Base-by-base conservation (phyloP, 2,113 vertebrate genomes). In the Leucosticte australis region DNA sequence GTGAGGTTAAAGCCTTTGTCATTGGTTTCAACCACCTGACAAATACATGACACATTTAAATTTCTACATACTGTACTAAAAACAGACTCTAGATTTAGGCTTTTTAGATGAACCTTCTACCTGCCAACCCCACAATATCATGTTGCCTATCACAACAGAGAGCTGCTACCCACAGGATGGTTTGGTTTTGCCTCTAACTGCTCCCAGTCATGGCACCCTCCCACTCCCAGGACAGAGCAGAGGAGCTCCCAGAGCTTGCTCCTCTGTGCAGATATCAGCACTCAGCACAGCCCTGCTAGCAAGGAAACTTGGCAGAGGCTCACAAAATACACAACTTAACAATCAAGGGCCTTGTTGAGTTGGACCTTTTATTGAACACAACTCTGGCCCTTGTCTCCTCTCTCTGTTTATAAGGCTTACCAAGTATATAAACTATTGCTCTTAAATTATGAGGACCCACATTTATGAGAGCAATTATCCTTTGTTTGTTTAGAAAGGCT, bases 231-330 rank as follows among this genome's bases (percentile, higher is more conserved):
- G 26, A 75, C 35, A 56, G 83, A 64, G 67, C 74, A 35, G 88
- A 91, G 90, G 90, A 90, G 71, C 94, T 97, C 95, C 95, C 89
- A 87, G 88, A 90, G 91, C 68, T 46, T 23, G 67, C 90, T 69
- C 46, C 39, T 31, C 46, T 33, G 26, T 52, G 39, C 46, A 62
- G 47, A 37, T 28, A 91, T 89, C 97, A 96, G 97, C 96, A 95
- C 30, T 59, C 70, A 94, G 97, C 90, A 90, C 97, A 95, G 96
- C 46, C 31, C 39, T 89, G 79, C 94, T 94, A 82, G 77, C 95
- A 95, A 97, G 97, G 96, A 97, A 98, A 97, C 97, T 98, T 98
- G 98, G 97, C 90, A 8, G 65, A 89, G 83, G 73, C 87, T 97
- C 90, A 90, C 97, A 95, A 97, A 97, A 96, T 39, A 91, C 96